These are phyloP conservation scores for Lutraria rhynchaena DNA, from an alignment of 1,140 invertebrate genomes.

Conservation along the genomic window DNA sequence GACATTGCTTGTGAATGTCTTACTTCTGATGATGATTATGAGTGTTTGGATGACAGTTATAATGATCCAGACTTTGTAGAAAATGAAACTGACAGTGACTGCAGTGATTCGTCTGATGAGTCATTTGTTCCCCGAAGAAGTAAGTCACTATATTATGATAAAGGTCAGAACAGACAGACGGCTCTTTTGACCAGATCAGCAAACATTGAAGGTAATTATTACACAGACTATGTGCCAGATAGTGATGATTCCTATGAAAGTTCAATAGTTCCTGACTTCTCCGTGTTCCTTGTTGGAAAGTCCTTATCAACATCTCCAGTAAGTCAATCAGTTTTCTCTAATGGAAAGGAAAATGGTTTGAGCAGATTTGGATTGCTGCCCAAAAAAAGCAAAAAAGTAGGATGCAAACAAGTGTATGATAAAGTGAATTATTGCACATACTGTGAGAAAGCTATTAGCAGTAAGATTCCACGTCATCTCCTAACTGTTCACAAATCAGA, in stretches of 20 bases:
- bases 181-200: not conserved
- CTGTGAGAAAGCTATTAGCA: constrained; percentile 51
- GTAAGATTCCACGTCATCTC: constrained; percentile 57
- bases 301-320: not conserved
- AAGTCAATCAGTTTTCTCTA: too few species aligned
- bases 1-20: not conserved
- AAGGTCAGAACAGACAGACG: not conserved
- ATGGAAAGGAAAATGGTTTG: too few species aligned
- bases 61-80: constrained; percentile 4
- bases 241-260: constrained; percentile 1
- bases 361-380: too few species aligned
- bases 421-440: constrained; percentile 58
- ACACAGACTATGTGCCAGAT: constrained; percentile 3
- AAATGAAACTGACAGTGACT: not conserved
- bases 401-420: constrained; percentile 59
- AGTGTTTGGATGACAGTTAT: not conserved
- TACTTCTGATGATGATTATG: not conserved
- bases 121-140: not conserved
- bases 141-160: not conserved
- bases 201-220: not conserved
- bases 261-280: constrained; percentile 1
- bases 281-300: not conserved
- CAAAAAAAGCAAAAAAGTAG: too few species aligned
- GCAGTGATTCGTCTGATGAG: not conserved
- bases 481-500: constrained; percentile 53